Evolutionary conservation across 2,888 invertebrate genomes (phyloP).

Genomic region (Parthenolecanium corni): DNA sequence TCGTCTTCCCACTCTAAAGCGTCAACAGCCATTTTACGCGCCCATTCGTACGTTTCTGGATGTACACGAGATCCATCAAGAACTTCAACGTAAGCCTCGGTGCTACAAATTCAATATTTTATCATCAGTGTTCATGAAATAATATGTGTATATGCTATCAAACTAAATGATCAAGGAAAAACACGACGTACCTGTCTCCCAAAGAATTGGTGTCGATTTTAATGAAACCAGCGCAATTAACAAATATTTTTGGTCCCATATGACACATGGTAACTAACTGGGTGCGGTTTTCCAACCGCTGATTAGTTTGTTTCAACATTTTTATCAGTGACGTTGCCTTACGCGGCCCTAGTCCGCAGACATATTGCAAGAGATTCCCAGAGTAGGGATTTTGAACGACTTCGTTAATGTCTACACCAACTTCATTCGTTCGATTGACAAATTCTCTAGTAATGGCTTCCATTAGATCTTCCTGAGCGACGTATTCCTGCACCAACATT

Average conservation of each 20-base stretch:
- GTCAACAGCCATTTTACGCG: constrained; percentile 98
- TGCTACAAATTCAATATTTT: constrained; percentile 42
- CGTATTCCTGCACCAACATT: constrained; percentile 48
- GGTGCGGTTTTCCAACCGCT: constrained; percentile 83
- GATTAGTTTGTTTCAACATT: constrained; percentile 80
- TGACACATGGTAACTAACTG: constrained; percentile 90
- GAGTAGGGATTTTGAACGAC: constrained; percentile 82
- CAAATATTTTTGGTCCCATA: constrained; percentile 96
- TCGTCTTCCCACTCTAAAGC: constrained; percentile 97
- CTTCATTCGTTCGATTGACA: constrained; percentile 72
- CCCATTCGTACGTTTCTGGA: constrained; percentile 99
- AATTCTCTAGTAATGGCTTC: constrained; percentile 79
- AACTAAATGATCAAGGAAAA: neutral
- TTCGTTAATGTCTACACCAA: constrained; percentile 92
- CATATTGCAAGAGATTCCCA: constrained; percentile 82
- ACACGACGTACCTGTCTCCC: constrained; percentile 54
- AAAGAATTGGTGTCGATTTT: constrained; percentile 94
- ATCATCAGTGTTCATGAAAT: neutral
- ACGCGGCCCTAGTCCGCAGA: constrained; percentile 91
- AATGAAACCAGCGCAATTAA: constrained; percentile 97
- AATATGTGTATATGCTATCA: constrained; percentile 24
- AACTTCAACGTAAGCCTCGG: constrained; percentile 89
- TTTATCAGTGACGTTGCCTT: constrained; percentile 77
- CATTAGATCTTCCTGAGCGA: constrained; percentile 71
- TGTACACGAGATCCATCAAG: constrained; percentile 95